Conservation (phyloP, 2,113 vertebrate species). For the Entomyzon cyanotis region DNA sequence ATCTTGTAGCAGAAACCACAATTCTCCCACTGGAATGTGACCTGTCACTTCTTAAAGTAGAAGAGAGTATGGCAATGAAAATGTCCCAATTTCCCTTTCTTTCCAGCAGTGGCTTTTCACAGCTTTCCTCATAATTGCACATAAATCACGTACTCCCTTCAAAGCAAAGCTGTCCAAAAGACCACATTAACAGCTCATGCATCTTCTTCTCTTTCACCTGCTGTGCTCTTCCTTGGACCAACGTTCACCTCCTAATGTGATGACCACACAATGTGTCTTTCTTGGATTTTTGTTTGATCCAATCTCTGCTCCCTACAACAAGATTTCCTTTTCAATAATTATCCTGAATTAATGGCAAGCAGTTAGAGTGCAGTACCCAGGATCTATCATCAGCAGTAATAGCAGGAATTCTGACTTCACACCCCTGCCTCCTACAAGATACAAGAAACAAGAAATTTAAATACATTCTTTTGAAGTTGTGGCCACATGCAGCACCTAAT, state of each 20-base stretch:
- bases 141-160: slow-evolving; percentile 54
- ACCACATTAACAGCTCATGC: slow-evolving; percentile 14
- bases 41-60: slow-evolving; percentile 7
- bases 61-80: slow-evolving; percentile 35
- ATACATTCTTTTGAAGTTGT: not conserved
- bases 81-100: slow-evolving; percentile 8
- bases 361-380: not conserved
- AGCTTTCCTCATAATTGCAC: slow-evolving; percentile 54
- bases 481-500: not conserved
- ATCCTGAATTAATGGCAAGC: slow-evolving; percentile 19
- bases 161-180: slow-evolving; percentile 56
- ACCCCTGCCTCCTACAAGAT: not conserved
- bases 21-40: not conserved
- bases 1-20: slow-evolving; percentile 13
- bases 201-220: slow-evolving; percentile 60
- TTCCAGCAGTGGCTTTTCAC: slow-evolving; percentile 46
- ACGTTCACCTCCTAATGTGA: slow-evolving; percentile 1
- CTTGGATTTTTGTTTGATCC: slow-evolving; percentile 8
- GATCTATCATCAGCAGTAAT: not conserved
- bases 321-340: slow-evolving; percentile 38
- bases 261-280: not conserved
- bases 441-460: not conserved
- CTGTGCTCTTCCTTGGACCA: slow-evolving; percentile 54
- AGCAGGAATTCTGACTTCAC: not conserved
- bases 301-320: not conserved